phyloP scores from a whole-genome alignment of 2,888 invertebrate species.

The Epirrhoe tristata region DNA sequence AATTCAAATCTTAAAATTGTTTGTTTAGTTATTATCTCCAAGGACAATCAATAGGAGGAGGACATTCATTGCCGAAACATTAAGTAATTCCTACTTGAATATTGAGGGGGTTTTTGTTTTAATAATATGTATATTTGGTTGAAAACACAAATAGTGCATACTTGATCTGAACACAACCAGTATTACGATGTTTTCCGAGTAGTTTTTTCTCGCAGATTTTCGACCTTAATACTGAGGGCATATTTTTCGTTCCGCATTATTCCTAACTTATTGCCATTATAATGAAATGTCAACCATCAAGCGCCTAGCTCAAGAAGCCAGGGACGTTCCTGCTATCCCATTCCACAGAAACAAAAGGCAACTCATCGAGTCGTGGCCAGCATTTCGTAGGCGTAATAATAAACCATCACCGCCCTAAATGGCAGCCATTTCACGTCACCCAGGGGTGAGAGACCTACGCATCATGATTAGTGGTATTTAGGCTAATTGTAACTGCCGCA shows the following conservation, averaged over 20 bases:
- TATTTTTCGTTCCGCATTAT: neutral
- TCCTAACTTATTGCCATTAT: slow-evolving; percentile 32
- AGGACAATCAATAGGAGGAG: neutral
- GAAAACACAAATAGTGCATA: neutral
- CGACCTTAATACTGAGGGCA: neutral
- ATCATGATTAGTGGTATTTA: slow-evolving; percentile 60
- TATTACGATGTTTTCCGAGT: neutral
- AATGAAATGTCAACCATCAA: slow-evolving; percentile 48
- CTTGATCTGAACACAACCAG: too few relatives aligned
- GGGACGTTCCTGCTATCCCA: slow-evolving; percentile 43
- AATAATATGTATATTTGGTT: neutral
- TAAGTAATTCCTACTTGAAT: neutral
- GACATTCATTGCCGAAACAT: neutral
- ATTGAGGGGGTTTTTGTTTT: neutral
- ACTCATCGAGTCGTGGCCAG: slow-evolving; percentile 42
- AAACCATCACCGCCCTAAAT: slow-evolving; percentile 51
- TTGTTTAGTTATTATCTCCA: neutral
- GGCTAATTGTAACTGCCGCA: slow-evolving; percentile 59
- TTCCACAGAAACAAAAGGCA: slow-evolving; percentile 60
- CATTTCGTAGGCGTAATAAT: slow-evolving; percentile 60
- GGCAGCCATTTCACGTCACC: slow-evolving; percentile 52
- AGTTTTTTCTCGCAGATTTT: neutral
- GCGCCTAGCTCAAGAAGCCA: slow-evolving; percentile 28
- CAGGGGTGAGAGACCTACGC: slow-evolving; percentile 52
- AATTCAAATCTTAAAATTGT: neutral